Evolutionary conservation across 2,797 vertebrate species (phyloP).

Genomic region (Ptychadena robeensis): DNA sequence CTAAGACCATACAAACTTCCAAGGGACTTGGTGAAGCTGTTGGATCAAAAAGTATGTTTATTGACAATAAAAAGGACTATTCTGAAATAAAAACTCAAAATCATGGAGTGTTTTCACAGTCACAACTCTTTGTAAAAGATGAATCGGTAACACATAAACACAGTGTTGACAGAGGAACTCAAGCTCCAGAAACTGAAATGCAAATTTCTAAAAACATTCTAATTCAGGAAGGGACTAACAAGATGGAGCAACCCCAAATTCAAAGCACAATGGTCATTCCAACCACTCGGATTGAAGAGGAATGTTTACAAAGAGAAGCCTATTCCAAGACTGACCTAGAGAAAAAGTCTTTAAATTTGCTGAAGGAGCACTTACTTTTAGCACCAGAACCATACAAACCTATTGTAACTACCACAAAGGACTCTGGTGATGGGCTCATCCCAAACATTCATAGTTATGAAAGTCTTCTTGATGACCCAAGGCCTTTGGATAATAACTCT

Average conservation of each 20-base stretch:
- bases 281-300: neutral
- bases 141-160: neutral
- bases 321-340: neutral
- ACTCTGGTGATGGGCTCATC: neutral
- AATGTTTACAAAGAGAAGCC: constrained; percentile 30
- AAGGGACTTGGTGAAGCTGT: neutral
- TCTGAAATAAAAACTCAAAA: neutral
- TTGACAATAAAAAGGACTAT: neutral
- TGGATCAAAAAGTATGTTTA: neutral
- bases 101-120: neutral
- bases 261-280: constrained; percentile 53
- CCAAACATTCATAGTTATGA: neutral
- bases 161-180: neutral
- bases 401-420: constrained; percentile 46
- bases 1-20: neutral
- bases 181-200: neutral
- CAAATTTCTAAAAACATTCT: constrained; percentile 14
- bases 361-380: constrained; percentile 57
- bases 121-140: neutral
- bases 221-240: neutral
- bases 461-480: neutral
- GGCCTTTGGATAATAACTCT: neutral
- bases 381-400: constrained; percentile 58
- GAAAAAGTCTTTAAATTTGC: constrained; percentile 7
- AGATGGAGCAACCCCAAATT: neutral